phyloP scores from a whole-genome alignment of 2,797 vertebrate species.

The Parotocinclus haroldoi region DNA sequence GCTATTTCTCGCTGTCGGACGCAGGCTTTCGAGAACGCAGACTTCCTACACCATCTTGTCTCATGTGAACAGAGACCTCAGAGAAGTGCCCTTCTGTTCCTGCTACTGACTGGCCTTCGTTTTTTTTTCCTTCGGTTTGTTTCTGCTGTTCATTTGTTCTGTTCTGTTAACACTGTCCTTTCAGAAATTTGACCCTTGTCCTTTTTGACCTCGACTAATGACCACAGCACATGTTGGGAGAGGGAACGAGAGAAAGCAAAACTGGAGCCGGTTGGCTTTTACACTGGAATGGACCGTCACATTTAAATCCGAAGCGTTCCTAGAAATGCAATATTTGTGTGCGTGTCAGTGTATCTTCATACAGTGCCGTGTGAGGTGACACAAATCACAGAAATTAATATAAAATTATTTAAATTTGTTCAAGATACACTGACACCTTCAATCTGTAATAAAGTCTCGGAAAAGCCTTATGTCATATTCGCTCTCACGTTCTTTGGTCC shows the following conservation, averaged over 20 bases:
- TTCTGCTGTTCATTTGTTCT: slow-evolving; percentile 52
- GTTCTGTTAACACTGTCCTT: slow-evolving; percentile 51
- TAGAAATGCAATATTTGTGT: slow-evolving; percentile 43
- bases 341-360: slow-evolving; percentile 42
- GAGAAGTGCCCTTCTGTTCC: slow-evolving; percentile 71
- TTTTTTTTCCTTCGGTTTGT: slow-evolving; percentile 40
- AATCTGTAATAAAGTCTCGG: slow-evolving; percentile 48
- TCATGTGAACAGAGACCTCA: slow-evolving; percentile 53
- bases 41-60: slow-evolving; percentile 21
- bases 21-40: slow-evolving; percentile 35
- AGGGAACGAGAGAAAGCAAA: slow-evolving; percentile 24
- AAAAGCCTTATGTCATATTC: slow-evolving; percentile 15
- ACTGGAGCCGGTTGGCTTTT: slow-evolving; percentile 51
- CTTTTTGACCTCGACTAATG: slow-evolving; percentile 59
- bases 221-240: slow-evolving; percentile 6
- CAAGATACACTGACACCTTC: slow-evolving; percentile 65
- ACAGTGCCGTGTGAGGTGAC: slow-evolving; percentile 43
- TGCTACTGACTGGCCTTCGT: slow-evolving; percentile 50
- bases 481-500: too few species aligned
- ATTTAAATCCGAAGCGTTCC: slow-evolving; percentile 7
- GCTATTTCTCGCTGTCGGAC: slow-evolving; percentile 64
- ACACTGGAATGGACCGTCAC: slow-evolving; percentile 62
- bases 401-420: slow-evolving; percentile 63
- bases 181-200: slow-evolving; percentile 53
- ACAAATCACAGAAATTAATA: slow-evolving; percentile 47